These are phyloP conservation scores for Chaetophractus vellerosus DNA, from an alignment of 2,797 vertebrate species.

Conservation along the genomic window DNA sequence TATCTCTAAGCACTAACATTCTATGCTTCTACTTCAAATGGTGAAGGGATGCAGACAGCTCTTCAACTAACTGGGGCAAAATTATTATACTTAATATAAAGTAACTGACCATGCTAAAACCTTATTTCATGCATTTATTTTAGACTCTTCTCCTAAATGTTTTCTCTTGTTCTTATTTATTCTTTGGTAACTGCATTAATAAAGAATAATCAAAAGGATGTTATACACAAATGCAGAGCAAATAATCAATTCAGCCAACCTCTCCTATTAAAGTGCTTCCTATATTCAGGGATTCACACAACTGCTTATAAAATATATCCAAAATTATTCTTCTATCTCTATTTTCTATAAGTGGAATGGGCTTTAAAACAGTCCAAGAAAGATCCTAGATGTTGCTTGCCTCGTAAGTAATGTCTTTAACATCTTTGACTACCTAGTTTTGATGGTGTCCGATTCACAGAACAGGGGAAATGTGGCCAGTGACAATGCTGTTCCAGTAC, in stretches of 20 bases:
- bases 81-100: slow-evolving; percentile 9
- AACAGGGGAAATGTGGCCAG: not conserved
- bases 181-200: slow-evolving; percentile 38
- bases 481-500: not conserved
- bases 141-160: not conserved
- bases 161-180: slow-evolving; percentile 63
- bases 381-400: not conserved
- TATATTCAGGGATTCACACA: not conserved
- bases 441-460: not conserved
- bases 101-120: slow-evolving; percentile 31
- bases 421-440: not conserved
- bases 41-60: not conserved
- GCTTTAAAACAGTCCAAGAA: slow-evolving; percentile 17
- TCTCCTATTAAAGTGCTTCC: not conserved
- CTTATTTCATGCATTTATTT: slow-evolving; percentile 63
- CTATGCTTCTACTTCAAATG: slow-evolving; percentile 39
- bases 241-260: not conserved
- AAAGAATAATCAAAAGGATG: not conserved
- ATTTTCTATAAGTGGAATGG: not conserved
- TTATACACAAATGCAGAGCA: not conserved
- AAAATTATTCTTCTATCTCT: slow-evolving; percentile 33
- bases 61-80: not conserved
- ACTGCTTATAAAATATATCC: not conserved
- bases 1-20: not conserved
- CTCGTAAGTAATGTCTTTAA: slow-evolving; percentile 47